Base-by-base conservation (phyloP, 2,888 invertebrate species). In the Sphaerophoria taeniata region DNA sequence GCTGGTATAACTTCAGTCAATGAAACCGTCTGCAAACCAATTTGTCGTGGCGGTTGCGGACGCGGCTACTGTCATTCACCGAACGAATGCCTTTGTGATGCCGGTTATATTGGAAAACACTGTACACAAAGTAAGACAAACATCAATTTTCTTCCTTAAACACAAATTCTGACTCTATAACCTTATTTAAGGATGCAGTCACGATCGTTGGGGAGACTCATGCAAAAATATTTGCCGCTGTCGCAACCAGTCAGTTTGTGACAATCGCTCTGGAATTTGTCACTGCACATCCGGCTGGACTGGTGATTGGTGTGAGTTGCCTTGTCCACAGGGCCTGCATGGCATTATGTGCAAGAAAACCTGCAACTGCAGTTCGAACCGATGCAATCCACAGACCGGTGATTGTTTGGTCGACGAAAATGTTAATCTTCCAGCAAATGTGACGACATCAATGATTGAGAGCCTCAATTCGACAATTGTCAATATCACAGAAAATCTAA, bases 121-220 rank as follows among this genome's bases (percentile, higher is more conserved):
- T 92, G 91, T 78, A 91, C 91, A 0, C 90, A 91, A 77, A 89
- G 92, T 92, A 81, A 90, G 90, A 79, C 11, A 11, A 11, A 3
- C 9, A 7, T 9, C 9, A 7, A 39, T 39, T 39, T 39, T 39
- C 39, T 39, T 39, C 6, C 24, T 24, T 24, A 7, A 39, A 39
- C 6, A 39, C 1, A 39, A 39, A 39, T 39, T 6, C 36, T 39
- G 9, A 39, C 6, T 7, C 12, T 11, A 9, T 9, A 3, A 11
- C 12, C 55, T 56, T 47, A 39, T 80, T 92, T 9, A 90, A 96
- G 96, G 93, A 81, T 97, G 97, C 89, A 94, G 94, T 53, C 91
- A 93, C 65, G 94, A 94, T 87, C 94, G 93, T 87, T 98, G 96
- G 95, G 97, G 97, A 1, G 93, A 94, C 33, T 94, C 94, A 88